phyloP scores from a whole-genome alignment of 2,888 invertebrate species.

The Dryococelus australis region DNA sequence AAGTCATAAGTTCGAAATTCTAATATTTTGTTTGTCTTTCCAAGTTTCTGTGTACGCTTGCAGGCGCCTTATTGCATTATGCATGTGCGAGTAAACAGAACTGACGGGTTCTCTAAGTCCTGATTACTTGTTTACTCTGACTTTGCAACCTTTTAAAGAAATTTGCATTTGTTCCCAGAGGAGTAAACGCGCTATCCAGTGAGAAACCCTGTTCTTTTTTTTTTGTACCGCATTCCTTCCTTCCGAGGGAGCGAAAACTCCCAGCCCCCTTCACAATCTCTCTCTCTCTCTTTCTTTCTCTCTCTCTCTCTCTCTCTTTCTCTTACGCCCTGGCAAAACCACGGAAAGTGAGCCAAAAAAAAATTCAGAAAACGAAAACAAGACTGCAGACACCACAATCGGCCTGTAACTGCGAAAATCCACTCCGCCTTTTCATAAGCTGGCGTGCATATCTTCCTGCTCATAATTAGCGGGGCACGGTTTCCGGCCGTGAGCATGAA shows the following conservation, averaged over 20 bases:
- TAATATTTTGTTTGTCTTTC: no score
- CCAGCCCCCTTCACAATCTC: neutral
- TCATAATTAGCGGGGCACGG: conserved; percentile 6
- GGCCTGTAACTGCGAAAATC: conserved; percentile 9
- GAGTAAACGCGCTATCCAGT: neutral
- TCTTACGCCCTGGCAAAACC: neutral
- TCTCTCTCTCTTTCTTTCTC: neutral
- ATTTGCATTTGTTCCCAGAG: conserved; percentile 1
- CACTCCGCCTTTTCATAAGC: conserved; percentile 4
- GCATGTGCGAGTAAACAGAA: neutral
- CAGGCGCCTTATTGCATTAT: neutral
- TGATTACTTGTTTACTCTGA: neutral
- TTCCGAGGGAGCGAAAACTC: neutral
- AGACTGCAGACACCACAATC: neutral
- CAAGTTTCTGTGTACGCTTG: no score
- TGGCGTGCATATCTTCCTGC: neutral
- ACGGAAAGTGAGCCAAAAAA: neutral
- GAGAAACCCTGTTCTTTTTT: neutral
- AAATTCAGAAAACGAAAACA: conserved; percentile 8
- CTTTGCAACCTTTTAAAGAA: conserved; percentile 1
- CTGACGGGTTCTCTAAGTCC: neutral
- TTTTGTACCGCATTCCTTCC: neutral
- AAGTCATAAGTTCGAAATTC: no score
- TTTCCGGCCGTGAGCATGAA: neutral
- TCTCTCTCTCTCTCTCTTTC: neutral